These are phyloP conservation scores for Centropus bengalensis DNA, from an alignment of 2,113 vertebrate species.

Conservation along the genomic window DNA sequence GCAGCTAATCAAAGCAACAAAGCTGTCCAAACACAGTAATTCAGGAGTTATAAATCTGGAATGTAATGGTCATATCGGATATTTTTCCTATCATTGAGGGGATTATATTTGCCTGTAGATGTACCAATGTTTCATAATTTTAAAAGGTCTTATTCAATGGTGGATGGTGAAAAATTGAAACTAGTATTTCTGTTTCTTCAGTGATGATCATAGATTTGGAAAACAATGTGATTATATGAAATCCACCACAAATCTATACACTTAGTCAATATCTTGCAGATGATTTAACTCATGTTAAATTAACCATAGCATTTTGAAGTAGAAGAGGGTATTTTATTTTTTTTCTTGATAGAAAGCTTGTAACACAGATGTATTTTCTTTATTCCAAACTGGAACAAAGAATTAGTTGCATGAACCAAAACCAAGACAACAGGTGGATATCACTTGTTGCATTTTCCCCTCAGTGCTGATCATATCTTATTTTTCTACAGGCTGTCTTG, in stretches of 20 bases:
- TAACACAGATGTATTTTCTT: background rate
- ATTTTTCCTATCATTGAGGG: background rate
- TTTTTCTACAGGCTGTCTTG: background rate
- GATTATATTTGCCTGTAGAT: background rate
- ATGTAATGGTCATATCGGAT: background rate
- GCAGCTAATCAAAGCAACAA: constrained; percentile 36
- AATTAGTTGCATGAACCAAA: background rate
- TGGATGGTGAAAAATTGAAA: background rate
- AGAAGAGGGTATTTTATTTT: background rate
- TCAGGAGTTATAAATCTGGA: background rate
- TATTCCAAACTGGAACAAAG: background rate
- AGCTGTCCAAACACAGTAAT: constrained; percentile 37
- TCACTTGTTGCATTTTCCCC: background rate
- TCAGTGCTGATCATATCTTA: background rate
- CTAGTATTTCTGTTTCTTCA: background rate
- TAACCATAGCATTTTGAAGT: background rate
- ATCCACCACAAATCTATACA: background rate
- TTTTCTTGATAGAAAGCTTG: background rate
- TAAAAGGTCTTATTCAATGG: background rate
- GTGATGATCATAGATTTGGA: background rate
- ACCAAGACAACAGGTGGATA: background rate
- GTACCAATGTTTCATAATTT: background rate
- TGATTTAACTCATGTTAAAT: background rate
- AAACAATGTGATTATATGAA: background rate
- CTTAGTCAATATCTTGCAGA: background rate